Percentiles rank a stretch among this genome's conserved stretches.
Evolutionary conservation across 2,888 invertebrate species (phyloP).

Genomic region (Rhogogaster chlorosoma): DNA sequence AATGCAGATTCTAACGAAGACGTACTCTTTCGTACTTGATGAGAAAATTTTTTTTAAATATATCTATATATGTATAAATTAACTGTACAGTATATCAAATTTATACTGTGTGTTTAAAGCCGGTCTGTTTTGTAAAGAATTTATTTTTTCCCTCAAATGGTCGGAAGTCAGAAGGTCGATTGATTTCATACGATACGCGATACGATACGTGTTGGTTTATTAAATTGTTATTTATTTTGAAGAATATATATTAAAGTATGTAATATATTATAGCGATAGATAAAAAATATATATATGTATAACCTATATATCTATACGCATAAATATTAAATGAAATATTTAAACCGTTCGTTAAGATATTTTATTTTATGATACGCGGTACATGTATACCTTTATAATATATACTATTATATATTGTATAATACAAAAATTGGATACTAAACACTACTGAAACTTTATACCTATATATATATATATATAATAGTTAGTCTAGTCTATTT

Average conservation of each 20-base stretch:
- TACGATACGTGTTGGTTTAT: background rate
- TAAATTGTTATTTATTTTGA: background rate
- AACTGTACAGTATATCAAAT: too few relatives aligned
- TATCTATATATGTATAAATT: too few relatives aligned
- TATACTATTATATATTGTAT: slow-evolving; percentile 40
- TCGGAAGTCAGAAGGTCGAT: background rate
- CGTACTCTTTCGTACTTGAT: too few relatives aligned
- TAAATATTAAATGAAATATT: background rate
- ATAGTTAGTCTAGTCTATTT: background rate
- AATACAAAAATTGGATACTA: slow-evolving; percentile 54
- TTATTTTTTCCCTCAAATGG: too few relatives aligned
- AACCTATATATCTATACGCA: background rate
- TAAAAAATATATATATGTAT: background rate
- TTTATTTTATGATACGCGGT: background rate
- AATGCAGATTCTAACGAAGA: too few relatives aligned
- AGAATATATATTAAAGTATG: background rate
- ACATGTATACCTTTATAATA: background rate
- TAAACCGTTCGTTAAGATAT: background rate
- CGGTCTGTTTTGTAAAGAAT: too few relatives aligned
- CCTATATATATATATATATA: slow-evolving; percentile 6
- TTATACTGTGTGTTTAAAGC: too few relatives aligned
- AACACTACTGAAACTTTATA: slow-evolving; percentile 15
- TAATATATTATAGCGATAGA: background rate
- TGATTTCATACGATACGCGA: background rate
- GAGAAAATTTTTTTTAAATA: too few relatives aligned